Percentiles rank a stretch among this genome's conserved stretches.
phyloP scores from a whole-genome alignment of 2,797 vertebrate genomes.

The Gouania willdenowi region DNA sequence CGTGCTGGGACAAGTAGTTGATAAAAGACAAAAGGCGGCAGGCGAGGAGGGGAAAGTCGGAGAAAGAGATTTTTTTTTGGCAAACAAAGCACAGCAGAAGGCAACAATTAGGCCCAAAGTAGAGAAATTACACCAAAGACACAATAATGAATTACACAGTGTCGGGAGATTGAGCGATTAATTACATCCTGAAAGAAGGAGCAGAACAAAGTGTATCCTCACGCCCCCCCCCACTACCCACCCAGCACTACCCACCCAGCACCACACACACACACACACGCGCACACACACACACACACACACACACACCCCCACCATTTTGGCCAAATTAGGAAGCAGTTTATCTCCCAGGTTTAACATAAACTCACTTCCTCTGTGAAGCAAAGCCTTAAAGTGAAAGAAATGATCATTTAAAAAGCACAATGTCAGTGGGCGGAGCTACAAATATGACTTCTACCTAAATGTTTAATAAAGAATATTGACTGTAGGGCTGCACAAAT shows the following conservation, averaged over 20 bases:
- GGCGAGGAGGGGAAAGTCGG: not conserved
- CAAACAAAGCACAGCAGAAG: conserved; percentile 39
- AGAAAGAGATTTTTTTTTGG: conserved; percentile 5
- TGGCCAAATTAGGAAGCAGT: conserved; percentile 36
- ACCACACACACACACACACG: conserved; percentile 12
- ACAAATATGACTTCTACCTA: too few species aligned
- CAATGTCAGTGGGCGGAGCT: too few species aligned
- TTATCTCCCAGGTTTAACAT: conserved; percentile 20
- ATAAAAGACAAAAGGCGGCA: conserved; percentile 37
- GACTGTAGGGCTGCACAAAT: too few species aligned
- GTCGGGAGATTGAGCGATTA: conserved; percentile 59
- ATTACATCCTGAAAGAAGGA: conserved; percentile 56
- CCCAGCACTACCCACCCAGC: conserved; percentile 23
- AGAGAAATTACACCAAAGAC: conserved; percentile 46
- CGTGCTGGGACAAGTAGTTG: too few species aligned
- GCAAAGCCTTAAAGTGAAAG: not conserved
- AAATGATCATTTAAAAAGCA: too few species aligned
- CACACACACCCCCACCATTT: conserved; percentile 33
- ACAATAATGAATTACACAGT: conserved; percentile 53
- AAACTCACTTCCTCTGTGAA: not conserved
- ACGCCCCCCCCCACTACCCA: conserved; percentile 15
- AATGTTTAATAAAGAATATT: too few species aligned
- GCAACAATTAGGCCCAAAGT: conserved; percentile 59
- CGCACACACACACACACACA: not conserved
- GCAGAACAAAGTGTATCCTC: conserved; percentile 48